Percentiles rank a stretch among this genome's conserved stretches.
Evolutionary conservation across 1,140 invertebrate species (phyloP).

Genomic region (Cecropterus lyciades): DNA sequence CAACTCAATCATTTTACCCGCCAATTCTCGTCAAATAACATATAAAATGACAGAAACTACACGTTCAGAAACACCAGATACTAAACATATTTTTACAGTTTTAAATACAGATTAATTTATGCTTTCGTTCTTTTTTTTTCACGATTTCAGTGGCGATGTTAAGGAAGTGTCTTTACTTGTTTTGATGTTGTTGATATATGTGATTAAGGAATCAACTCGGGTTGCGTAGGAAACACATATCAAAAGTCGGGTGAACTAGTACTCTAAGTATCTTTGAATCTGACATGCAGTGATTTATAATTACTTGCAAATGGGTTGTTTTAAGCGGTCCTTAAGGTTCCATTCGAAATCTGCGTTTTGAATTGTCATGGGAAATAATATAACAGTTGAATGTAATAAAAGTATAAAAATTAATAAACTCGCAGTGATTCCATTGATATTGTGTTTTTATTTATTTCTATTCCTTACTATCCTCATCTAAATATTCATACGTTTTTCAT

Average conservation of each 20-base stretch:
- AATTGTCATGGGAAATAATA: slow-evolving; percentile 60
- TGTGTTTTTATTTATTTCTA: slow-evolving; percentile 61
- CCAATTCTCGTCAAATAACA: neutral
- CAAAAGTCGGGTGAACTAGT: slow-evolving; percentile 75
- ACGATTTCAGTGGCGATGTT: slow-evolving; percentile 49
- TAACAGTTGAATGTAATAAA: slow-evolving; percentile 78
- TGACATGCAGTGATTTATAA: slow-evolving; percentile 55
- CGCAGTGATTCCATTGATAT: slow-evolving; percentile 81
- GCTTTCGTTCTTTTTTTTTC: slow-evolving; percentile 13
- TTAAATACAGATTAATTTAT: neutral
- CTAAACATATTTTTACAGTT: no score
- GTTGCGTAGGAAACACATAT: slow-evolving; percentile 73
- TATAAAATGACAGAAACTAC: neutral
- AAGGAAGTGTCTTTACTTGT: slow-evolving; percentile 73
- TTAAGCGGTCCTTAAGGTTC: slow-evolving; percentile 63
- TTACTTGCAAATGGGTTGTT: slow-evolving; percentile 56
- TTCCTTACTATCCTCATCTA: slow-evolving; percentile 3
- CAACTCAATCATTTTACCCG: slow-evolving; percentile 20
- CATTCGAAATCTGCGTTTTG: slow-evolving; percentile 61
- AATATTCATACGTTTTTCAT: no score
- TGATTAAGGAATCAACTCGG: slow-evolving; percentile 79
- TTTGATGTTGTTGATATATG: slow-evolving; percentile 83
- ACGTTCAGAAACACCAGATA: slow-evolving; percentile 10
- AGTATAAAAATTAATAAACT: slow-evolving; percentile 80
- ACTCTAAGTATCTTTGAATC: slow-evolving; percentile 82